These are phyloP conservation scores for Porites lutea DNA, from an alignment of 64 coral and sea anemone species.

Conservation along the genomic window DNA sequence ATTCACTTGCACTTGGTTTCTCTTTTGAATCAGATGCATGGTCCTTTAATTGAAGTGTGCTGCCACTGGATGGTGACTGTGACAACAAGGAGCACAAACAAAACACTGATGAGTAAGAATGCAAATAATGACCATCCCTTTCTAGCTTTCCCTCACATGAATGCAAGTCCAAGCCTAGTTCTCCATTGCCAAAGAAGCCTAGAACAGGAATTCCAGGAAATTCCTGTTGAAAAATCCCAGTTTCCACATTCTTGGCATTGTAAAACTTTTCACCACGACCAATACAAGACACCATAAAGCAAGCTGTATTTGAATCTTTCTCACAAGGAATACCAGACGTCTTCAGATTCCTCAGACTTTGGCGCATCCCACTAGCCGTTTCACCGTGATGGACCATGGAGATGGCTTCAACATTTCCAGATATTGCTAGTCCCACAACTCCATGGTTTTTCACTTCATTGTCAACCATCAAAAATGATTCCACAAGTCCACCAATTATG, in stretches of 20 bases:
- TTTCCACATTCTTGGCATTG: slow-evolving; percentile 88
- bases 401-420: slow-evolving; percentile 83
- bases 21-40: no score
- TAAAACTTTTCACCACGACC: slow-evolving; percentile 91
- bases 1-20: no score
- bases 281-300: slow-evolving; percentile 95
- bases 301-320: slow-evolving; percentile 73
- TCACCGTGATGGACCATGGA: slow-evolving; percentile 95
- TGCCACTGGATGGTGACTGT: neutral
- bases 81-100: slow-evolving; percentile 81
- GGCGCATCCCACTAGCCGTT: slow-evolving; percentile 58
- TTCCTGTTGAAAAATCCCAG: slow-evolving; percentile 84
- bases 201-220: slow-evolving; percentile 87
- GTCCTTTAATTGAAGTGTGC: no score
- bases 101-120: slow-evolving; percentile 95
- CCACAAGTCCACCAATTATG: slow-evolving; percentile 89
- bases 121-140: slow-evolving; percentile 88
- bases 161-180: slow-evolving; percentile 89
- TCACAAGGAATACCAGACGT: slow-evolving; percentile 57
- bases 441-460: slow-evolving; percentile 85
- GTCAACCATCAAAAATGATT: slow-evolving; percentile 90
- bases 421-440: slow-evolving; percentile 83
- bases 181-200: slow-evolving; percentile 96
- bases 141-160: slow-evolving; percentile 79
- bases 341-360: slow-evolving; percentile 67